A percentile compares a stretch with the other conserved stretches of the same genome.
Conservation (phyloP, 2,113 vertebrate genomes). For the Ginglymostoma cirratum region DNA sequence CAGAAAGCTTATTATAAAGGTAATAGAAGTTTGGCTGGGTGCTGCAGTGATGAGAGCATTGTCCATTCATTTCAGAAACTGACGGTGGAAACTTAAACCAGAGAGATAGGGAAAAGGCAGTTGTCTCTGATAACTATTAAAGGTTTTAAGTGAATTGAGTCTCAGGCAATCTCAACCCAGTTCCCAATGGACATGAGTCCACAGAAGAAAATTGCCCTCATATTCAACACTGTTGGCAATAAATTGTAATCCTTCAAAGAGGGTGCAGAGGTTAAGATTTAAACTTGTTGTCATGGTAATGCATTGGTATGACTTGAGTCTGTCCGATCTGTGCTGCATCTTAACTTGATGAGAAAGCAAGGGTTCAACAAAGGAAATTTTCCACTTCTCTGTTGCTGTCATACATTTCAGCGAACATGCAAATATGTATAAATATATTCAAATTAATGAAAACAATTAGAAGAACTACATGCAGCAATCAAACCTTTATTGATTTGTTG, state of each 20-base stretch:
- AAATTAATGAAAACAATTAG: neutral
- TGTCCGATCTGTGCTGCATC: neutral
- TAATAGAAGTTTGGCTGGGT: neutral
- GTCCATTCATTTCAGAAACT: neutral
- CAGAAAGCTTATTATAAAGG: neutral
- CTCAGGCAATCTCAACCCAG: neutral
- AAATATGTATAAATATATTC: neutral
- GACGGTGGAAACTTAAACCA: neutral
- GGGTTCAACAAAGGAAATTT: neutral
- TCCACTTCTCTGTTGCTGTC: neutral
- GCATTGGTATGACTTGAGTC: neutral
- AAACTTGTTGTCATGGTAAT: neutral
- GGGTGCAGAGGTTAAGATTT: neutral
- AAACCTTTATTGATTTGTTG: neutral
- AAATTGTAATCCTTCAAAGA: slow-evolving; percentile 13
- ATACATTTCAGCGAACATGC: neutral
- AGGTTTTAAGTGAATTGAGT: slow-evolving; percentile 11
- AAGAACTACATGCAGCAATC: neutral
- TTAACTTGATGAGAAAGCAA: neutral
- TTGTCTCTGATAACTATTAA: slow-evolving; percentile 16
- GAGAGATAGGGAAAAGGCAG: slow-evolving; percentile 5
- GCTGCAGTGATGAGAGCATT: neutral
- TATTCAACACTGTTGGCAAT: slow-evolving; percentile 11
- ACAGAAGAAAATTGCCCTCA: neutral
- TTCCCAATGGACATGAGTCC: slow-evolving; percentile 11